Evolutionary conservation across 2,113 vertebrate genomes (phyloP).

Genomic region (Thunnus maccoyii): DNA sequence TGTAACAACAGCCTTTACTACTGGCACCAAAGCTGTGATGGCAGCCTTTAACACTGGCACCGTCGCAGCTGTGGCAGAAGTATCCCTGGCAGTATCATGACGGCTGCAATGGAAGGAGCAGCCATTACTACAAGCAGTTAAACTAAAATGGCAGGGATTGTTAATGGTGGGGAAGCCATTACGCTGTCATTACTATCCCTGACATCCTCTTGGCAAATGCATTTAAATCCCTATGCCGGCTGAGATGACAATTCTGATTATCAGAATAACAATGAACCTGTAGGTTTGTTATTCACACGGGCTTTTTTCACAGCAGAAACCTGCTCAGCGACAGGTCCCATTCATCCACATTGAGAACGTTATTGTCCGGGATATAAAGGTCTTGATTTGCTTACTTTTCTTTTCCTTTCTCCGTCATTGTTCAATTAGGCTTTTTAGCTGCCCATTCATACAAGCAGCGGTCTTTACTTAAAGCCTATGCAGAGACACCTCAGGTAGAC

Average conservation of each 20-base stretch:
- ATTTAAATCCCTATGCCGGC: constrained; percentile 40
- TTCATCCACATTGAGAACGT: constrained; percentile 27
- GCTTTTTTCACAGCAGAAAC: constrained; percentile 16
- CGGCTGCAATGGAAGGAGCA: constrained; percentile 30
- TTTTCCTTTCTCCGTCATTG: constrained; percentile 33
- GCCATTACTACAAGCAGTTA: constrained; percentile 70
- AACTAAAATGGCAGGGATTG: constrained; percentile 70
- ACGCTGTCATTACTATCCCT: constrained; percentile 50
- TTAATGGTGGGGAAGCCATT: constrained; percentile 57
- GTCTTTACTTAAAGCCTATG: neutral
- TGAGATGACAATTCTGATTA: constrained; percentile 64
- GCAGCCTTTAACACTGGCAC: constrained; percentile 72
- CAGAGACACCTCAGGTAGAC: neutral
- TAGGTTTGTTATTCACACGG: constrained; percentile 42
- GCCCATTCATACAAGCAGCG: neutral
- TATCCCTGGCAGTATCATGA: constrained; percentile 43
- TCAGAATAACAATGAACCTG: constrained; percentile 64
- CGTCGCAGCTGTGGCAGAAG: constrained; percentile 42
- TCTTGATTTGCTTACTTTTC: constrained; percentile 47
- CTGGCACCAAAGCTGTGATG: constrained; percentile 62
- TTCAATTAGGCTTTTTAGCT: constrained; percentile 32
- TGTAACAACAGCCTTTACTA: constrained; percentile 75
- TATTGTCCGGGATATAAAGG: constrained; percentile 39
- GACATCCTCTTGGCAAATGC: constrained; percentile 50
- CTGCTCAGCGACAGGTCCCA: constrained; percentile 40